phyloP scores from a whole-genome alignment of 2,797 vertebrate species.

The Sparidentex hasta region DNA sequence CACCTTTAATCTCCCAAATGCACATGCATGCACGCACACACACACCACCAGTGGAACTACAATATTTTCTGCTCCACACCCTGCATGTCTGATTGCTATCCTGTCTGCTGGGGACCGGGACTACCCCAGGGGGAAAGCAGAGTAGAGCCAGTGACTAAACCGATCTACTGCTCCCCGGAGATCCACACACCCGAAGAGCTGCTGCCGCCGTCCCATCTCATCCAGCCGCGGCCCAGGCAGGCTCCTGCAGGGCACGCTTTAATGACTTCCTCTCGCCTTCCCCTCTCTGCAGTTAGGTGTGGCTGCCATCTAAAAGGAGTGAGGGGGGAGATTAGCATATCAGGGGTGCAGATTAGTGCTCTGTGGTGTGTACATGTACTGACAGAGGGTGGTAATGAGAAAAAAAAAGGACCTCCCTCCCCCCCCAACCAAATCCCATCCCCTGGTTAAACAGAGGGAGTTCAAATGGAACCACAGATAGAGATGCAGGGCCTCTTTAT shows the following conservation, averaged over 20 bases:
- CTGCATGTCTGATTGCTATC: conserved; percentile 77
- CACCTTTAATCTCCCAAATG: conserved; percentile 81
- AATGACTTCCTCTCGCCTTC: conserved; percentile 83
- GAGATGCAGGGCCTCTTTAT: conserved; percentile 71
- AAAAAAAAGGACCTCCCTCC: conserved; percentile 55
- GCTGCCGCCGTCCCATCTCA: conserved; percentile 59
- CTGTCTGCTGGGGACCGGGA: conserved; percentile 66
- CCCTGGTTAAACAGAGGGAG: conserved; percentile 61
- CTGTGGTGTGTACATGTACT: conserved; percentile 75
- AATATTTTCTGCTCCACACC: conserved; percentile 61
- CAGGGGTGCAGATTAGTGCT: conserved; percentile 81
- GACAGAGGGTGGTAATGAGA: conserved; percentile 82
- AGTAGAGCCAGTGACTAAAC: conserved; percentile 54
- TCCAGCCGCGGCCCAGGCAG: conserved; percentile 58
- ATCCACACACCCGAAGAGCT: conserved; percentile 59
- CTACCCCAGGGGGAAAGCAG: conserved; percentile 52
- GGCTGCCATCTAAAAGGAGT: conserved; percentile 70
- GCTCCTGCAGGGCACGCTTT: conserved; percentile 82
- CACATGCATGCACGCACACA: conserved; percentile 42
- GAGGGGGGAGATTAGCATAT: conserved; percentile 82
- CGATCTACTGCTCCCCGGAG: conserved; percentile 56
- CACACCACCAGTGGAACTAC: conserved; percentile 38
- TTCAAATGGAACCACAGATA: conserved; percentile 75
- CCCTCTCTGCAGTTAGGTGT: conserved; percentile 73
- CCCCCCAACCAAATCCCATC: conserved; percentile 49